Evolutionary conservation across 2,113 vertebrate genomes (phyloP).

Genomic region (Anarhynchus alexandrinus): DNA sequence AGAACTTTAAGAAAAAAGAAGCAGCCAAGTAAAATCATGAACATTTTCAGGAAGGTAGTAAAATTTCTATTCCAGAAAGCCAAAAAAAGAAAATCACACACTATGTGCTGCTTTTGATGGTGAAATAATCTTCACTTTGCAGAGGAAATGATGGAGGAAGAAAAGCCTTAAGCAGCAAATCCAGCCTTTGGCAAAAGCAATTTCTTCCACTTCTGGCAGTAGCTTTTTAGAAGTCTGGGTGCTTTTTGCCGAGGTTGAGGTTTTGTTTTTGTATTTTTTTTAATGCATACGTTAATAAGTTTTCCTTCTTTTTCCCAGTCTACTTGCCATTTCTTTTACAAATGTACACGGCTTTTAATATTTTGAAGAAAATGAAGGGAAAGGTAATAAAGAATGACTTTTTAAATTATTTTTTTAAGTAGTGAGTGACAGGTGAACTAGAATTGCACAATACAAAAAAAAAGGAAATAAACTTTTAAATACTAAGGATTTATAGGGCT

Average conservation of each 20-base stretch:
- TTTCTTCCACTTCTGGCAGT: not conserved
- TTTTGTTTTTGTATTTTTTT: not conserved
- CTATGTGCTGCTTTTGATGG: not conserved
- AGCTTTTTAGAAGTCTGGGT: not conserved
- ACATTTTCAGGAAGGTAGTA: not conserved
- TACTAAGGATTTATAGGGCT: not conserved
- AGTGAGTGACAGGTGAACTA: not conserved
- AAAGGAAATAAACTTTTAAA: not conserved
- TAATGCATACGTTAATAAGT: not conserved
- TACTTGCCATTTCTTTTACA: not conserved
- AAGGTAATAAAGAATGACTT: not conserved
- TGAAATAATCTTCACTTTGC: not conserved
- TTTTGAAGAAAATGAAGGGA: not conserved
- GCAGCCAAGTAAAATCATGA: not conserved
- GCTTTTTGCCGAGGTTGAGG: not conserved
- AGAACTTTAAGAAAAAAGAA: not conserved
- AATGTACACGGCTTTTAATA: not conserved
- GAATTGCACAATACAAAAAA: not conserved
- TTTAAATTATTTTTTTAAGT: not conserved
- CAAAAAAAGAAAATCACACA: not conserved
- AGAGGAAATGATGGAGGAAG: not conserved
- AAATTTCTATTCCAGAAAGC: not conserved
- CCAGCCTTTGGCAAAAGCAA: not conserved
- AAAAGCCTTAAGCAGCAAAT: constrained; percentile 2
- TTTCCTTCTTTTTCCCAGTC: not conserved